Conservation (phyloP, 2,888 invertebrate genomes). For the Onthophagus sagittarius region DNA sequence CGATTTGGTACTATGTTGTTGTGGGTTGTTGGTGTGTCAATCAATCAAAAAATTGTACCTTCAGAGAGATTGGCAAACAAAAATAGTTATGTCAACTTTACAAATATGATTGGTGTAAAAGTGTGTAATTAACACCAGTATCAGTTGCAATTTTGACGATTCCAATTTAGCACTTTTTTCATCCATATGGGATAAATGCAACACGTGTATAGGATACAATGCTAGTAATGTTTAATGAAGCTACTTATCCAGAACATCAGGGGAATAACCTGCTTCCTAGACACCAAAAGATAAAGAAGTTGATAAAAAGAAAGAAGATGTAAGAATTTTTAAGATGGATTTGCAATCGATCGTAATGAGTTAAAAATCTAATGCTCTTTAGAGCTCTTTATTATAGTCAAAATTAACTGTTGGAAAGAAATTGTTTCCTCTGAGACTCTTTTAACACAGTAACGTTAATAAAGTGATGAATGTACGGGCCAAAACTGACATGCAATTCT, state of each 20-base stretch:
- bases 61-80: conserved; percentile 7
- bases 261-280: too few relatives aligned
- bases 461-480: neutral
- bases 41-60: conserved; percentile 3
- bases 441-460: neutral
- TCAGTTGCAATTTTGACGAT: neutral
- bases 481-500: neutral
- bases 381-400: neutral
- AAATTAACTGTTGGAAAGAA: neutral
- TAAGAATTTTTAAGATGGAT: conserved; percentile 4
- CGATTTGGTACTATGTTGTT: too few relatives aligned
- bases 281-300: neutral
- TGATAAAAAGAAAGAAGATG: conserved; percentile 8
- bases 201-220: neutral
- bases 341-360: neutral
- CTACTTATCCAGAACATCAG: neutral
- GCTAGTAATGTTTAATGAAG: conserved; percentile 1
- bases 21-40: too few relatives aligned
- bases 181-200: neutral
- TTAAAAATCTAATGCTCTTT: too few relatives aligned
- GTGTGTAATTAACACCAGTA: neutral
- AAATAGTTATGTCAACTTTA: conserved; percentile 5
- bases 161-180: conserved; percentile 4
- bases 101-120: neutral
- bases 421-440: too few relatives aligned